A percentile compares a stretch with the other conserved stretches of the same genome.
phyloP scores from a whole-genome alignment of 1,140 invertebrate genomes.

The Micrasema longulum region DNA sequence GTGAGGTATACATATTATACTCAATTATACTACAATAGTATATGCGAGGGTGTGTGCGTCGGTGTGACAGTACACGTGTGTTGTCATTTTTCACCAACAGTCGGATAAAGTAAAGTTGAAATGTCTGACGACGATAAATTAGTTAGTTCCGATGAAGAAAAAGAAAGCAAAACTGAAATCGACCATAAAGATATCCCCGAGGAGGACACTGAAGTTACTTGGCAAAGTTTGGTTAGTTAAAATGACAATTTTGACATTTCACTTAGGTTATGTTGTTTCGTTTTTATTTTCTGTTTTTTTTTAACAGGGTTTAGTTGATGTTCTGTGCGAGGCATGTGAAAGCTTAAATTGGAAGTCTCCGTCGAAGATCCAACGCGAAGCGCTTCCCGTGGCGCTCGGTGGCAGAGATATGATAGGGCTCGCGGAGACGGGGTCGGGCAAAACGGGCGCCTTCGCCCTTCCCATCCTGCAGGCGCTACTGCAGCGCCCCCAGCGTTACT shows the following conservation, averaged over 20 bases:
- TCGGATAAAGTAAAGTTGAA: no score
- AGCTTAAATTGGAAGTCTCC: constrained; percentile 94
- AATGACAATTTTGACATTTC: no score
- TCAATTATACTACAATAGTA: no score
- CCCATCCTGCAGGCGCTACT: constrained; percentile 94
- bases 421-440: constrained; percentile 98
- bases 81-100: no score
- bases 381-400: constrained; percentile 90
- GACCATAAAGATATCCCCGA: constrained; percentile 32
- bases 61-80: no score
- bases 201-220: constrained; percentile 61
- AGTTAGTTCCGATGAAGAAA: constrained; percentile 30
- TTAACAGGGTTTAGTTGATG: constrained; percentile 89
- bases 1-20: no score
- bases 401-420: constrained; percentile 97
- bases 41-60: no score
- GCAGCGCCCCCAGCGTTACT: constrained; percentile 92
- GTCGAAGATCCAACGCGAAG: constrained; percentile 94
- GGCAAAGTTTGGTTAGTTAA: constrained; percentile 65
- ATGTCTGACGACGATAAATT: constrained; percentile 24
- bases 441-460: constrained; percentile 96
- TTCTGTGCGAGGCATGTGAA: constrained; percentile 91
- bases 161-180: constrained; percentile 23
- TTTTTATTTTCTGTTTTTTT: constrained; percentile 43
- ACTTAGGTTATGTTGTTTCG: not conserved